Evolutionary conservation across 2,888 invertebrate genomes (phyloP), one percentile per base, ranked within the genome.

Genomic region (Chironomus tentans): DNA sequence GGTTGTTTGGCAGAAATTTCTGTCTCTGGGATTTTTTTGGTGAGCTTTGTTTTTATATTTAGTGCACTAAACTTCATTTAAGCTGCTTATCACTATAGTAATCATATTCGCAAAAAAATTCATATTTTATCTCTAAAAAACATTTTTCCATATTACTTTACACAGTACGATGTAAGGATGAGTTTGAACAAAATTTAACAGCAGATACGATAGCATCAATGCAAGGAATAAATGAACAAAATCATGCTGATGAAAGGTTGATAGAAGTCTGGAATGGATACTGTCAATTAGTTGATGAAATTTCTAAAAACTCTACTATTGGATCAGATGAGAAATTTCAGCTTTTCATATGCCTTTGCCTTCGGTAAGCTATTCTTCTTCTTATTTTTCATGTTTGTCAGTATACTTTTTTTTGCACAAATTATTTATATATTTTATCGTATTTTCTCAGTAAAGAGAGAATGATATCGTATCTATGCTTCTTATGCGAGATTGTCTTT

Each of bases 311-410:
- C 28, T 83, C 85, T 15, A 86, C 92, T n/a, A 87, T 96, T 22
- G 99, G 98, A 75, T 98, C 98, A 83, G 98, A 99, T 85, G 98
- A 97, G 71, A 97, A 97, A 84, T 98, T 99, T 83, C 98, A 98
- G 84, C 88, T 98, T 56, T 97, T 98, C 82, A 91, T 98, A 79
- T 97, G 98, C 82, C 88, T 98, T 47, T 93, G 95, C 81, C 89
- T 95, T 79, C 91, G 97, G 97, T 97, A 84, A 82, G 81, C 79
- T 10, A 38, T 68, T 61, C 28, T 46, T 73, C 61, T 21, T 12
- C 47, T 38, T 38, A 38, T 38, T 38, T 38, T 7, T 38, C 38
- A 38, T 38, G 38, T 10, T 10, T 38, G 38, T 38, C 38, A 38
- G 38, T 38, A 38, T 10, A 28, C 28, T 28, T 28, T 38, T 38